Conservation (phyloP, 2,113 vertebrate species). For the Takifugu flavidus region DNA sequence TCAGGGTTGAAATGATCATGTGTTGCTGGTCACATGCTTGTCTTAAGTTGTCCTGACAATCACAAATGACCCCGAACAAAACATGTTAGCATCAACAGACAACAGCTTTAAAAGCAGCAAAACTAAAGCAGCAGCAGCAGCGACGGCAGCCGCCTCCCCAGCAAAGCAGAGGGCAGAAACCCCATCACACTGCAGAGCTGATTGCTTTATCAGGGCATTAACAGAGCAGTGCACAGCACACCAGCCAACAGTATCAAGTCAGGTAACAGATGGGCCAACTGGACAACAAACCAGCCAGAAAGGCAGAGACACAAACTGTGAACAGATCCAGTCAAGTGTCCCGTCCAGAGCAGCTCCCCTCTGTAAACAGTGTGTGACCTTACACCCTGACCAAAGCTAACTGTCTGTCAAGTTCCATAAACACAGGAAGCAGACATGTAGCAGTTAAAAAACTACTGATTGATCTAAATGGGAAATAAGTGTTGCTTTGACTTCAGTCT, state of each 20-base stretch:
- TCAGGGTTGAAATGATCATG: neutral
- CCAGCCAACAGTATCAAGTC: slow-evolving; percentile 63
- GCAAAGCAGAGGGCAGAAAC: slow-evolving; percentile 60
- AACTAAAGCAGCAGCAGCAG: slow-evolving; percentile 13
- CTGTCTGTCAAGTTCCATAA: slow-evolving; percentile 17
- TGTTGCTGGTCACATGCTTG: too few species aligned
- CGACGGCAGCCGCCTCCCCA: slow-evolving; percentile 3
- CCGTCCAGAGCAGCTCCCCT: slow-evolving; percentile 24
- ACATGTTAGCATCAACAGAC: neutral
- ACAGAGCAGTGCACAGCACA: slow-evolving; percentile 46
- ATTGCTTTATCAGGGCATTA: slow-evolving; percentile 65
- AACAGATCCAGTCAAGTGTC: slow-evolving; percentile 35
- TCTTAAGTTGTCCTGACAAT: too few species aligned
- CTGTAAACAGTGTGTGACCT: slow-evolving; percentile 26
- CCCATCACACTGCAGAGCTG: slow-evolving; percentile 59
- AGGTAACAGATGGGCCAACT: slow-evolving; percentile 57
- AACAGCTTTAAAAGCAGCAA: neutral
- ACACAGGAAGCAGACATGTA: slow-evolving; percentile 6
- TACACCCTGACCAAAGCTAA: slow-evolving; percentile 13
- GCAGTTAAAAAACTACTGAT: slow-evolving; percentile 20
- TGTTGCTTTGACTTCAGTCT: slow-evolving; percentile 4
- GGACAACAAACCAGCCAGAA: slow-evolving; percentile 43
- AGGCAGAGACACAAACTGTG: slow-evolving; percentile 34
- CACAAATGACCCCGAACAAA: too few species aligned
- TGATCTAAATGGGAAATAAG: neutral